Evolutionary conservation across 2,797 vertebrate species (phyloP), one percentile per base, ranked within the genome.

Genomic region (Hyperoplus immaculatus): DNA sequence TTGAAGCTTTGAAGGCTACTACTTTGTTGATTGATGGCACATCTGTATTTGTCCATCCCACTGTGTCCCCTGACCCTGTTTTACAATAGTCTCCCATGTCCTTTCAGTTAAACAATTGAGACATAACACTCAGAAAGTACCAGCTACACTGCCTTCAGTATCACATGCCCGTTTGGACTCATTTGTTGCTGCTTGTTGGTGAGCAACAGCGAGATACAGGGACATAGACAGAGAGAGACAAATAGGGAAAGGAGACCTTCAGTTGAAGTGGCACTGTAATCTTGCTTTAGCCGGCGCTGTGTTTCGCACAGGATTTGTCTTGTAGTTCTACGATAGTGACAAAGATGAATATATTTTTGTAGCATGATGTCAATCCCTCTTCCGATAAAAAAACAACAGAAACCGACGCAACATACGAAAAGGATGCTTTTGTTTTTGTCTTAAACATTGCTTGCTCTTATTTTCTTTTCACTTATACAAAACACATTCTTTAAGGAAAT

Each of bases 71-170:
- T 58, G 60, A 78, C 66, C 67, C 57, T 55, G 5, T 42, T 72
- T 88, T 75, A 64, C 68, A 82, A 83, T 88, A 90, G 87, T 90
- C 29, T 46, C 77, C 80, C 87, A 91, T 94, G 84, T 91, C 93
- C 92, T 92, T 91, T 94, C 88, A 69, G 85, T 88, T 93, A 95
- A 94, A 94, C 95, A 94, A 96, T 94, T 95, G 83, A 91, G 88
- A 93, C 78, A 84, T 81, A 92, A 92, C 88, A 92, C 92, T 94
- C 93, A 94, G 94, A 95, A 94, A 94, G 92, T 95, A 95, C 95
- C 95, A 96, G 95, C 95, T 93, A 94, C 95, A 96, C 95, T 95
- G 95, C 95, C 95, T 95, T 94, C 91, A 92, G 91, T 94, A 93
- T 93, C 90, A 92, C 92, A 93, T 82, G 89, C 93, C 92, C 84